Base-by-base conservation (phyloP, 2,797 vertebrate species). In the Ceryle rudis region DNA sequence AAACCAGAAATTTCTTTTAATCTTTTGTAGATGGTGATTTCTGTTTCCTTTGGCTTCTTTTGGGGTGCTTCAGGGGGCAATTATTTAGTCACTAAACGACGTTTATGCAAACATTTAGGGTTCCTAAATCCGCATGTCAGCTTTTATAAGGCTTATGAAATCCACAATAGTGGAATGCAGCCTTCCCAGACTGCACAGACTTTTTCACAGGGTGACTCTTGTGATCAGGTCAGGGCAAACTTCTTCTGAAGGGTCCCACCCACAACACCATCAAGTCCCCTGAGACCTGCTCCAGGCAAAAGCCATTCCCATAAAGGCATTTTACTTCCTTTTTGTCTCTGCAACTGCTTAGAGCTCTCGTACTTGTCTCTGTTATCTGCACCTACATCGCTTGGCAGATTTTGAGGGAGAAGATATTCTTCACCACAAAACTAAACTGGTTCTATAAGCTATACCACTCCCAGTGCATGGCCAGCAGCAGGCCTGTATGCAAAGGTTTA, bases 1-100 rank as follows among this genome's bases (percentile, higher is more conserved):
- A 90, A 94, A 88, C 14, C 14, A 93, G 65, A 91, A 86, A 86
- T 88, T 85, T 92, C 49, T 75, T 89, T 95, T 52, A 89, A 77
- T 89, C 58, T 93, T 93, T 91, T 73, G 47, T 95, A 79, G 71
- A 75, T 64, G 39, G 35, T 79, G 78, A 78, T 82, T 77, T 47
- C 51, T 93, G 62, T 95, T 96, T 94, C 82, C 47, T 89, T 96
- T 94, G 91, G 77, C 77, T 92, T 89, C 62, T 91, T 81, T 88
- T 62, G 92, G 75, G 70, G 42, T 84, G 60, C 82, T 96, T 95
- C 88, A 64, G 47, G 66, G 77, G 35, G 41, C 47, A 91, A 86
- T 95, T 93, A 97, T 89, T 93, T 94, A 85, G 85, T 74, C 20
- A 3, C 77, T 87, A 77, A 77, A 95, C 89, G 47, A 80, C 35